These are phyloP conservation scores for Vidua chalybeata DNA, from an alignment of 2,113 vertebrate species.

Conservation along the genomic window DNA sequence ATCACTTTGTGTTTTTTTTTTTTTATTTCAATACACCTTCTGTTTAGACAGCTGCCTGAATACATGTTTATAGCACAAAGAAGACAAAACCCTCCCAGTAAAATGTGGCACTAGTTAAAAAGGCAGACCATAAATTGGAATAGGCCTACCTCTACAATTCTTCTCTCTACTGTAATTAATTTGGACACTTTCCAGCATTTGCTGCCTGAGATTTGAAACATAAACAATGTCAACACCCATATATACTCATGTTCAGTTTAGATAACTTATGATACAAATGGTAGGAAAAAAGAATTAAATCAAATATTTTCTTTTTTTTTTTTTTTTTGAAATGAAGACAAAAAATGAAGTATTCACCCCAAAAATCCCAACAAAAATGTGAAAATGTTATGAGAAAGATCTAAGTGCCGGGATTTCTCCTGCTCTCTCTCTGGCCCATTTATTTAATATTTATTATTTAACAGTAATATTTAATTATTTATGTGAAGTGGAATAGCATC, in stretches of 20 bases:
- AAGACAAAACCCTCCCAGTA: neutral
- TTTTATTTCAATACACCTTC: neutral
- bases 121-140: neutral
- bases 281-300: neutral
- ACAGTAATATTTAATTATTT: slow-evolving; percentile 63
- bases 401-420: neutral
- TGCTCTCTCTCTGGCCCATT: slow-evolving; percentile 62
- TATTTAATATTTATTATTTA: slow-evolving; percentile 70
- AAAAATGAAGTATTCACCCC: neutral
- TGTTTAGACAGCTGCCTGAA: slow-evolving; percentile 7
- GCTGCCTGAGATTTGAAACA: neutral
- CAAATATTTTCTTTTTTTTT: neutral
- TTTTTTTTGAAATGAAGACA: neutral
- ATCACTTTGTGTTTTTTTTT: neutral
- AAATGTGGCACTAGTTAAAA: neutral
- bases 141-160: neutral
- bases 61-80: neutral
- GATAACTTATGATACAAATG: neutral
- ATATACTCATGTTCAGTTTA: neutral
- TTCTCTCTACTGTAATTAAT: neutral
- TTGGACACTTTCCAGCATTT: neutral
- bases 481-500: slow-evolving; percentile 57
- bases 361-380: neutral
- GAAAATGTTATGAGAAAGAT: slow-evolving; percentile 3
- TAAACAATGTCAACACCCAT: neutral